Evolutionary conservation across 2,888 invertebrate genomes (phyloP), one percentile per base, ranked within the genome.

Genomic region (Drosophila pullipes): DNA sequence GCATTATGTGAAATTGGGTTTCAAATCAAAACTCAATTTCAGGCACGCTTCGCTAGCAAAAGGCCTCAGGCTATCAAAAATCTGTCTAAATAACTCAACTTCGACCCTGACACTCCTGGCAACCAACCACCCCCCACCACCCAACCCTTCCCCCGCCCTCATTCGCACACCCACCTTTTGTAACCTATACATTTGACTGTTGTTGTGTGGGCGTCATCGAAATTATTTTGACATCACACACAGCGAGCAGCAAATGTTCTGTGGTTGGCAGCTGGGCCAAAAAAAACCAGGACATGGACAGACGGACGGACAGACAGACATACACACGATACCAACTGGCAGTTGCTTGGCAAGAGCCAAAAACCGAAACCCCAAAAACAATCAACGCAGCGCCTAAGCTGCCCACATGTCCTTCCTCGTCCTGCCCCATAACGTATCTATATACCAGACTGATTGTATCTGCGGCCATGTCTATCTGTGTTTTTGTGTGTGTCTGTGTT

Each of bases 1-100:
- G 68, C 73, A 77, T 78, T 81, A 81, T 65, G 66, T 60, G 53
- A 78, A 78, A 78, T 81, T 78, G 78, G 82, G 78, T 86, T 90
- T 88, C 76, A 74, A 90, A 86, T 86, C 89, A 86, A 90, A 86
- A 86, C 90, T 86, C 89, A 89, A 90, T 86, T 86, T 90, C 61
- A 68, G 75, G 61, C 79, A 63, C 55, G 70, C 62, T 52, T 25
- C 65, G 22, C 31, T 33, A 41, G 59, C 49, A 44, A 61, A 55
- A 58, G 64, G 50, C 58, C 58, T 58, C 49, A 37, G 76, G 80
- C 83, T 68, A 88, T 83, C 90, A 89, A 74, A 83, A 90, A 83
- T 85, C 89, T 74, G 90, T 86, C 90, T 83, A 86, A 86, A 86
- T 86, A 90, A 81, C 78, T 81, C 70, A 76, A 73, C 76, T 74